Conservation (phyloP, 2,888 invertebrate species). For the Quadroppia sp. region DNA sequence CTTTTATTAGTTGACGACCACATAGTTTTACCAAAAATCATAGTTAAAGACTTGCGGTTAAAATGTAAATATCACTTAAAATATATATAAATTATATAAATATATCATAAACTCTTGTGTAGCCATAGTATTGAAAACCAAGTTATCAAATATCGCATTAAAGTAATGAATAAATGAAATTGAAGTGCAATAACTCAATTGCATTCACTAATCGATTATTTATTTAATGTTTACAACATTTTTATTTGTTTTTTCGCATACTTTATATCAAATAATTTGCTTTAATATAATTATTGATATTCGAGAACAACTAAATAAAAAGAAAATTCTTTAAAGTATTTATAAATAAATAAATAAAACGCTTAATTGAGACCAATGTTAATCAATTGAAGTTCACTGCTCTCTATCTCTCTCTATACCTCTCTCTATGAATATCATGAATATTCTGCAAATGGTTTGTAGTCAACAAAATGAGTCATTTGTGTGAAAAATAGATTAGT, state of each 20-base stretch:
- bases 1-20: constrained; percentile 29
- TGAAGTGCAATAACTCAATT: constrained; percentile 29
- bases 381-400: constrained; percentile 12
- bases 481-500: constrained; percentile 16
- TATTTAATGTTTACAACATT: constrained; percentile 7
- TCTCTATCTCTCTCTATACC: too few relatives aligned
- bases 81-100: too few relatives aligned
- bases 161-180: constrained; percentile 36
- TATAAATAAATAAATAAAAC: background rate
- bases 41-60: constrained; percentile 21
- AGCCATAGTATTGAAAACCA: constrained; percentile 28
- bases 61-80: constrained; percentile 29
- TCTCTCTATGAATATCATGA: background rate
- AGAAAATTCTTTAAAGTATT: too few relatives aligned
- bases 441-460: background rate
- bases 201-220: constrained; percentile 23
- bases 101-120: constrained; percentile 24
- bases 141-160: constrained; percentile 30
- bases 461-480: constrained; percentile 13
- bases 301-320: background rate
- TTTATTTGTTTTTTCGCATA: background rate
- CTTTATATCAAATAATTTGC: background rate
- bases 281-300: background rate
- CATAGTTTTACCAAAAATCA: background rate
- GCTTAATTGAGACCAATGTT: background rate